Evolutionary conservation across 1,140 invertebrate species (phyloP), one percentile per base, ranked within the genome.

Genomic region (Sipha flava): DNA sequence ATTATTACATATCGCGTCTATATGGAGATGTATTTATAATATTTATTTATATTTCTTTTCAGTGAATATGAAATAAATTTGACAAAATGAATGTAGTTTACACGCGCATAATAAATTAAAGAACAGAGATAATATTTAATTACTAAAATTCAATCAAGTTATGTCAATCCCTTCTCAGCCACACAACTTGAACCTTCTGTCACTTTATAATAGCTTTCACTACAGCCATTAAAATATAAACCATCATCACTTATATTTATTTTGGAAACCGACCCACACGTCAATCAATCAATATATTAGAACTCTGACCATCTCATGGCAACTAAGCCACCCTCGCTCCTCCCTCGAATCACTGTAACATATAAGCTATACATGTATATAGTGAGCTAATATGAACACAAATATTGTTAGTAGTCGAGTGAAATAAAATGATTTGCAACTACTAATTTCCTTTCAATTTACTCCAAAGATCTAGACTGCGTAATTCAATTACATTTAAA

Each of bases 211-310:
- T 47, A 70, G 40, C 40, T 47, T 29, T 70, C 29, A 2, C 23
- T 16, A 3, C 43, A 47, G 23, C 23, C 40, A 47, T 47, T 70
- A 45, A 29, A 47, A 29, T 70, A 12, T 70, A 29, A 18, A 45
- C 12, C 40, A 26, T 7, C 37, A n/a, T 70, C 14, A 29, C 29
- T 70, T 47, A 70, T 70, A 47, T 70, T 47, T 70, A 23, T 47
- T 70, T 29, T n/a, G 66, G 29, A 23, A 5, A 4, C 37, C 40
- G 26, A 31, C 23, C 40, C 43, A n/a, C 40, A 70, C 12, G 66
- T 70, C 66, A 45, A 70, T 68, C 64, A 68, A 68, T 70, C 66
- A 70, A 70, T 26, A 70, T 29, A 34, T 7, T 14, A 40, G 47
- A 29, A 23, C 37, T 10, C 10, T 66, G 34, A 40, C 37, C 34